Base-by-base conservation (phyloP, 2,113 vertebrate species). In the Coracopsis vasa region DNA sequence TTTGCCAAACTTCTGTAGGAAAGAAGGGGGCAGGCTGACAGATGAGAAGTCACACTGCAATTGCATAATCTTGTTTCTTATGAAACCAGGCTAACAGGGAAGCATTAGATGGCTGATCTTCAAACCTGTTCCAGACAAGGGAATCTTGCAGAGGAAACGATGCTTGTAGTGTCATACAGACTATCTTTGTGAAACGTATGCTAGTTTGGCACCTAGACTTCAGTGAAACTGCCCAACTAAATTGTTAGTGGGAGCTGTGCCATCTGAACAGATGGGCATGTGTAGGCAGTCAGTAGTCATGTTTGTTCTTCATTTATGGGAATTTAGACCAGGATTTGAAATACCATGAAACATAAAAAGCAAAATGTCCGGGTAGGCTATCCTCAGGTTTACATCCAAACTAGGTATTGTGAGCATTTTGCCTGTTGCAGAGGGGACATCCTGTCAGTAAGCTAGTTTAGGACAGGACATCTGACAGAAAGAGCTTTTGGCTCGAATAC, bases 211-310 rank as follows among this genome's bases (percentile, higher is more conserved):
- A 97, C 92, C 87, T 95, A 92, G 84, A 83, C 77, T 95, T 87
- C 6, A 94, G 91, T 82, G 80, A 96, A 95, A 95, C 79, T 92
- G 92, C 94, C 93, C 96, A 95, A 78, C 78, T 92, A 94, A 95
- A 92, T 96, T 95, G 93, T 91, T 91, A 94, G 91, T 91, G 89
- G 96, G 96, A 97, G 81, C 80, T 86, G 79, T 96, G 96, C 96
- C 96, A 97, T 94, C 81, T 94, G 75, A 97, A 91, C 97, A 97
- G 96, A 97, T 97, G 97, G 96, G 77, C 73, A 87, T 96, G 96
- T 91, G 94, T 95, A 96, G 95, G 96, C 95, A 96, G 94, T 93
- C 70, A 90, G 91, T 81, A 88, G 92, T 95, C 87, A 95, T 95
- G 91, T 93, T 96, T 95, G 91, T 94, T 97, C 94, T 93, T 97